A percentile compares a stretch with the other conserved stretches of the same genome.
Evolutionary conservation across 2,113 vertebrate genomes (phyloP).

Genomic region (Eulacestoma nigropectus): DNA sequence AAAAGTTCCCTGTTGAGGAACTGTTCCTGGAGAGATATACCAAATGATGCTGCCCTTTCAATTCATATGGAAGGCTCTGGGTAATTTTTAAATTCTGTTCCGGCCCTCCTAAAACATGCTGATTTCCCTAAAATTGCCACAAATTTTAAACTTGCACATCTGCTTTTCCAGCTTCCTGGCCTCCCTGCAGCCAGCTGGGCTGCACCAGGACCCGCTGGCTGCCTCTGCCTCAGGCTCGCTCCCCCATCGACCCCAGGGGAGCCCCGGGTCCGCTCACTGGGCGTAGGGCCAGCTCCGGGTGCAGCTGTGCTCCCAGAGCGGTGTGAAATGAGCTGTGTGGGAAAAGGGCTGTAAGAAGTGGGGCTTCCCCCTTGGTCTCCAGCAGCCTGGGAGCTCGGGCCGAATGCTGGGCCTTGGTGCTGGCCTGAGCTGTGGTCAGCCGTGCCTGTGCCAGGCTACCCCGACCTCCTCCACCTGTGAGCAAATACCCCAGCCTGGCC

Average conservation of each 20-base stretch:
- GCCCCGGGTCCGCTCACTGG: not conserved
- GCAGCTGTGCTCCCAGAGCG: not conserved
- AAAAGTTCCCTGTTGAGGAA: not conserved
- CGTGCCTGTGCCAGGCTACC: not conserved
- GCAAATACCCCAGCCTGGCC: not conserved
- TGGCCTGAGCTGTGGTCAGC: not conserved
- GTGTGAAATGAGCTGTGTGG: not conserved
- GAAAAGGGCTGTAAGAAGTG: not conserved
- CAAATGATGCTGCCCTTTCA: not conserved
- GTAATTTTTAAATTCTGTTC: not conserved
- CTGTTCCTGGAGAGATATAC: not conserved
- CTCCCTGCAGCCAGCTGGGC: not conserved
- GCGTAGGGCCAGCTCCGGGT: not conserved
- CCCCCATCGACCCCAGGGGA: not conserved
- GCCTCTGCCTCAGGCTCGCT: not conserved
- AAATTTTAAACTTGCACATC: not conserved
- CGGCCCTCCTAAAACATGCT: fast-evolving
- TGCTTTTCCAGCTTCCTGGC: not conserved
- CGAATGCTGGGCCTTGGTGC: not conserved
- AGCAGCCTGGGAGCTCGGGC: not conserved
- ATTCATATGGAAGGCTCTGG: not conserved
- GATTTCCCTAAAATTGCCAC: not conserved
- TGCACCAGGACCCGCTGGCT: not conserved
- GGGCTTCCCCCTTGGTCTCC: not conserved
- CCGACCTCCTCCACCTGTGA: not conserved